Evolutionary conservation across 2,113 vertebrate species (phyloP).

Genomic region (Orientallactaga bullata): DNA sequence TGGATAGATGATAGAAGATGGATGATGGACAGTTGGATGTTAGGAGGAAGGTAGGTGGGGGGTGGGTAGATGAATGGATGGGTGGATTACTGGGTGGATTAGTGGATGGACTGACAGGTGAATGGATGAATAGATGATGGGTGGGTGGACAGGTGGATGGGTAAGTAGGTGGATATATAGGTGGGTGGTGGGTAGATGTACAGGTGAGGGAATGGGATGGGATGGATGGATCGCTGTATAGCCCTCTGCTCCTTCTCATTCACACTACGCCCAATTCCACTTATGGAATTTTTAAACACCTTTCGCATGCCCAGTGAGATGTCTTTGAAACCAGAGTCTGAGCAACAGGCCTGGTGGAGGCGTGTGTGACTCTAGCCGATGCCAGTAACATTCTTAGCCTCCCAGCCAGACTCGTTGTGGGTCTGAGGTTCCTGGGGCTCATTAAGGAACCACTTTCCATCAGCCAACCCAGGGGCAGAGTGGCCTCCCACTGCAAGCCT

Average conservation of each 20-base stretch:
- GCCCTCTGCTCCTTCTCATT: fast-evolving
- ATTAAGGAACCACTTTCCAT: not conserved
- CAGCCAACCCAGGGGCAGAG: not conserved
- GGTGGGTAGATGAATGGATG: not conserved
- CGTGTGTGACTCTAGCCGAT: fast-evolving
- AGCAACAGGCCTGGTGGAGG: not conserved
- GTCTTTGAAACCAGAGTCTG: not conserved
- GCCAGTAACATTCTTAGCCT: fast-evolving
- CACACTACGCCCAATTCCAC: not conserved
- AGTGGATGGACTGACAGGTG: fast-evolving
- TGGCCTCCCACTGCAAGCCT: not conserved
- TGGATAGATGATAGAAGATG: not conserved
- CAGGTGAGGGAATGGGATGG: not conserved
- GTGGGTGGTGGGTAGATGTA: fast-evolving
- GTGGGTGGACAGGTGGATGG: fast-evolving
- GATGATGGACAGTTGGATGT: not conserved
- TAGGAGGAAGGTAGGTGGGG: fast-evolving
- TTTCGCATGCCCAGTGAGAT: fast-evolving
- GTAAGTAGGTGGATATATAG: fast-evolving
- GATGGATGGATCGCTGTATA: not conserved
- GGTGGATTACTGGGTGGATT: fast-evolving
- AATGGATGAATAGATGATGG: fast-evolving
- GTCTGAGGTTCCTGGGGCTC: not conserved
- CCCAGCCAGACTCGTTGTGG: not conserved
- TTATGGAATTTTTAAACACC: not conserved